phyloP scores from a whole-genome alignment of 2,797 vertebrate genomes.

The Tachyglossus aculeatus region DNA sequence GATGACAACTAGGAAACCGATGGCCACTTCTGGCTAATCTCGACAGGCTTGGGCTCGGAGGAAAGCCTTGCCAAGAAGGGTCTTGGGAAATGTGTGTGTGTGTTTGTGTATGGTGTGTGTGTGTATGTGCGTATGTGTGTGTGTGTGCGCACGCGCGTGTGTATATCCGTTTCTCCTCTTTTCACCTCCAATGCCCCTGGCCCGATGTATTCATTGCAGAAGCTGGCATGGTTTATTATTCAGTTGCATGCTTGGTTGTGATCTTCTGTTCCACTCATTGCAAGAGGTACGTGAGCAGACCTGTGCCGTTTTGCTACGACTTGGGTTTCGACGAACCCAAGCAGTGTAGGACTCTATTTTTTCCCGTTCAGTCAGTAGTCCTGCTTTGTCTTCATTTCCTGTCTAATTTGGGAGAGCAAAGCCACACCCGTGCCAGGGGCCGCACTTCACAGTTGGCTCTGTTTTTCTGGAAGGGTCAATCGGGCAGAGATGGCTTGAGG shows the following conservation, averaged over 20 bases:
- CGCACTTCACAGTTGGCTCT: slow-evolving; percentile 58
- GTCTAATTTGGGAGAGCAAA: slow-evolving; percentile 61
- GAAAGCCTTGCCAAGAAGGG: background rate
- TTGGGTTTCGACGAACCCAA: slow-evolving; percentile 51
- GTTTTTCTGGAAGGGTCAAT: slow-evolving; percentile 69
- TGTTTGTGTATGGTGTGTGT: too few relatives aligned
- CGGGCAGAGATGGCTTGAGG: slow-evolving; percentile 68
- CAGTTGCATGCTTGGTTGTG: slow-evolving; percentile 86
- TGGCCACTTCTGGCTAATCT: background rate
- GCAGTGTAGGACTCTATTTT: slow-evolving; percentile 63
- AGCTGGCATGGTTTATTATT: slow-evolving; percentile 70
- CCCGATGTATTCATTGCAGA: slow-evolving; percentile 46
- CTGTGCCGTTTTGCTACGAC: slow-evolving; percentile 56
- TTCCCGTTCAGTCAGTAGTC: slow-evolving; percentile 66
- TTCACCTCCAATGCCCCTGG: slow-evolving; percentile 47
- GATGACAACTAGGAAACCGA: background rate
- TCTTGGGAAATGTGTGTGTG: slow-evolving; percentile 28
- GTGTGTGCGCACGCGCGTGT: too few relatives aligned
- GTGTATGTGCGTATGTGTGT: too few relatives aligned
- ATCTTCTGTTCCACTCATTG: slow-evolving; percentile 46
- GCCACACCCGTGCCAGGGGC: slow-evolving; percentile 46
- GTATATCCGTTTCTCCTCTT: slow-evolving; percentile 32
- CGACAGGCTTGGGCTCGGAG: background rate
- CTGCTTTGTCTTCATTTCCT: slow-evolving; percentile 67
- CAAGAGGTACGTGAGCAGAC: slow-evolving; percentile 50